Evolutionary conservation across 2,113 vertebrate species (phyloP).

Genomic region (Pomatostomus ruficeps): DNA sequence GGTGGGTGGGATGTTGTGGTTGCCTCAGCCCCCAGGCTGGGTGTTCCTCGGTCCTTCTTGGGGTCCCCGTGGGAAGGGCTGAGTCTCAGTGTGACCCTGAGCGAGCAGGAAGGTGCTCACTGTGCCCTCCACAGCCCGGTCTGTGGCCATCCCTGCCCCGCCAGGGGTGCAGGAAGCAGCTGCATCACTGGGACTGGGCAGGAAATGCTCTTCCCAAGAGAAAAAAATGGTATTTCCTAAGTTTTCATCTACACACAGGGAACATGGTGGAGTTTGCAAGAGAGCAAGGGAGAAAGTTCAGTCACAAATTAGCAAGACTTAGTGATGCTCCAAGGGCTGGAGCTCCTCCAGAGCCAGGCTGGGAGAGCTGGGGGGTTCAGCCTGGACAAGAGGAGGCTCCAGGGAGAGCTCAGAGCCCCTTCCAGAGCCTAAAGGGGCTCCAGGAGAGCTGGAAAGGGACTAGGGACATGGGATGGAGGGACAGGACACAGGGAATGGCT

Average conservation of each 20-base stretch:
- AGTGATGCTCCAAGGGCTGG: neutral
- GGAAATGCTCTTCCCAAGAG: neutral
- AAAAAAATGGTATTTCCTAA: neutral
- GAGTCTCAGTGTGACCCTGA: neutral
- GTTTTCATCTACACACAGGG: rapidly evolving
- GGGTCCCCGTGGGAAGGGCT: neutral
- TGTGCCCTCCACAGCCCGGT: rapidly evolving
- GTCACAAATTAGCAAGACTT: neutral
- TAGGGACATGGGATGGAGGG: rapidly evolving
- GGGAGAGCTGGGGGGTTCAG: neutral
- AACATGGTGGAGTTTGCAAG: neutral
- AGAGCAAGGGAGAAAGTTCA: neutral
- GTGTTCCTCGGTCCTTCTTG: neutral
- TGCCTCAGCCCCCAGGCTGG: neutral
- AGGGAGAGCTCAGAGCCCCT: neutral
- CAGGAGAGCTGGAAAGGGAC: neutral
- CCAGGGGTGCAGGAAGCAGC: neutral
- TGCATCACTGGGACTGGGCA: neutral
- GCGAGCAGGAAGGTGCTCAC: neutral
- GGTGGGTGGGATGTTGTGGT: neutral
- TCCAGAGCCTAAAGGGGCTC: rapidly evolving
- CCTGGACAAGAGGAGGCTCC: neutral
- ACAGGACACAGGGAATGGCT: neutral
- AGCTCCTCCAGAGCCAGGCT: neutral
- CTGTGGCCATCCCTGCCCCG: neutral